phyloP scores from a whole-genome alignment of 1,140 invertebrate genomes.

The Geopemphigus sp. region DNA sequence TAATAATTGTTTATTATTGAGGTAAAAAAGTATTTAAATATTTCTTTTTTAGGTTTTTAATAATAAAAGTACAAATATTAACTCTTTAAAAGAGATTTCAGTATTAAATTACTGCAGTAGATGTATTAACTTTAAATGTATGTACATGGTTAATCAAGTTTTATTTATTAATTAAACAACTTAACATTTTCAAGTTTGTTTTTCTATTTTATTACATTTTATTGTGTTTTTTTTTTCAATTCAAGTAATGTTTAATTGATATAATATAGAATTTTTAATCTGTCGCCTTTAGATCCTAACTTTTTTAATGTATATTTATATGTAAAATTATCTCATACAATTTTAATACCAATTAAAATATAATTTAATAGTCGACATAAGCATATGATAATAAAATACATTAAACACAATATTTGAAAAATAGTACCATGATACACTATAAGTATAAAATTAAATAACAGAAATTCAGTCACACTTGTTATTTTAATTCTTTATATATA shows the following conservation, averaged over 20 bases:
- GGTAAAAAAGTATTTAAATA: neutral
- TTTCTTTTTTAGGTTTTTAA: neutral
- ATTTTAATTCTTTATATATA: neutral
- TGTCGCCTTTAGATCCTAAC: neutral
- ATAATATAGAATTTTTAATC: neutral
- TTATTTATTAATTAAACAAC: neutral
- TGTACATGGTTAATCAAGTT: neutral
- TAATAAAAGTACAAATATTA: constrained; percentile 3
- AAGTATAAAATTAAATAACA: neutral
- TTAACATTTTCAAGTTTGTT: neutral
- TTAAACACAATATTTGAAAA: neutral
- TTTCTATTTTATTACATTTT: neutral
- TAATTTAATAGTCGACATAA: neutral
- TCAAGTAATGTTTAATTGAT: neutral
- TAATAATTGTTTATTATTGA: neutral
- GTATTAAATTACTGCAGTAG: neutral
- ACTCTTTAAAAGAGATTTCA: neutral
- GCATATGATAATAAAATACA: neutral
- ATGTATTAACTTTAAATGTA: neutral
- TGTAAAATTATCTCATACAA: neutral
- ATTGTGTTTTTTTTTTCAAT: neutral
- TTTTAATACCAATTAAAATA: neutral
- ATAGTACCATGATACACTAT: neutral
- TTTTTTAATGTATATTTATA: neutral
- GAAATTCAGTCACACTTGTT: neutral